Percentiles rank a stretch among this genome's conserved stretches.
phyloP scores from a whole-genome alignment of 2,113 vertebrate species.

The Cololabis saira region DNA sequence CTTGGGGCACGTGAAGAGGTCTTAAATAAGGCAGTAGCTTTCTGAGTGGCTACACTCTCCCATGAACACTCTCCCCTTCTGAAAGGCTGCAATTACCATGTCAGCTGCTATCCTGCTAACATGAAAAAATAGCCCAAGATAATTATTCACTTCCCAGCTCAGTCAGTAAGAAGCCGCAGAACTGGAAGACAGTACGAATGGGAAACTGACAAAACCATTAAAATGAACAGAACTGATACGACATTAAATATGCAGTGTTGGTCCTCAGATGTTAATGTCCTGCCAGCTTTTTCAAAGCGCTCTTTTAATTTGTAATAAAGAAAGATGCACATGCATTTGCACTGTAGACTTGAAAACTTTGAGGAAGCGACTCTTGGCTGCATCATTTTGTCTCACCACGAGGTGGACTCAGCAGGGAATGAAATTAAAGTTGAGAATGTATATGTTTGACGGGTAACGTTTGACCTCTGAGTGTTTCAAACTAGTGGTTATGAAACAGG shows the following conservation, averaged over 20 bases:
- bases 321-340: too few relatives aligned
- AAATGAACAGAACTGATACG: conserved; percentile 18
- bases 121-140: conserved; percentile 60
- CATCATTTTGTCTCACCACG: too few relatives aligned
- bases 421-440: too few relatives aligned
- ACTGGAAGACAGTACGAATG: conserved; percentile 7
- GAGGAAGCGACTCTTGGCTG: too few relatives aligned
- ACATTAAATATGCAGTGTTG: conserved; percentile 32
- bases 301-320: neutral
- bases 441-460: too few relatives aligned
- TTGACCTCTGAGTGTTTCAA: too few relatives aligned
- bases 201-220: conserved; percentile 34
- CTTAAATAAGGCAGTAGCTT: conserved; percentile 65
- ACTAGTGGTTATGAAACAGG: too few relatives aligned
- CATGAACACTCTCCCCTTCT: conserved; percentile 40
- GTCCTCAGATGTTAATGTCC: conserved; percentile 18
- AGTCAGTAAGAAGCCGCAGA: conserved; percentile 21
- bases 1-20: conserved; percentile 61
- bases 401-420: too few relatives aligned
- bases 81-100: conserved; percentile 74
- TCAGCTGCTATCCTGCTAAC: conserved; percentile 65
- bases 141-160: conserved; percentile 64
- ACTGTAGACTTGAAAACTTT: too few relatives aligned
- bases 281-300: conserved; percentile 36
- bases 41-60: conserved; percentile 56